Percentiles rank a stretch among this genome's conserved stretches.
Evolutionary conservation across 1,140 invertebrate species (phyloP).

Genomic region (Steinernema feltiae): DNA sequence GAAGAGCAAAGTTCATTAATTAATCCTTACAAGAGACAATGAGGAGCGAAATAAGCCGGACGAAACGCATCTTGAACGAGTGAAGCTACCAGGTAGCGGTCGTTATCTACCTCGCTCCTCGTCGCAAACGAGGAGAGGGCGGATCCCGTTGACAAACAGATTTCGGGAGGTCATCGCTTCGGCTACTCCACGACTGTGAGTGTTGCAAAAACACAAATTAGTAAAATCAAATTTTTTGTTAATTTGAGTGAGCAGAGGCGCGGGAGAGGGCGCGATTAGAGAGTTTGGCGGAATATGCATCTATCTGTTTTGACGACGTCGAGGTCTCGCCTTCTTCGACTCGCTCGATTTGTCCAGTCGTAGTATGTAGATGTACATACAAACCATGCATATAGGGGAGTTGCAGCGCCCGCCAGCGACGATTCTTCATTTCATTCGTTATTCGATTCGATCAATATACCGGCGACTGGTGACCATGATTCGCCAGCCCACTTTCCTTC

Average conservation of each 20-base stretch:
- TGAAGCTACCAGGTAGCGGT: neutral
- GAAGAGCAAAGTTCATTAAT: no score
- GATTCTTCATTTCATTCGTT: neutral
- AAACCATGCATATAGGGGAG: no score
- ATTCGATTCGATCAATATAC: neutral
- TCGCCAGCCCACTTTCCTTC: no score
- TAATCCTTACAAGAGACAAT: neutral
- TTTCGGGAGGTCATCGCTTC: neutral
- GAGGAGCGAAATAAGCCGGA: neutral
- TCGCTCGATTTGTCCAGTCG: no score
- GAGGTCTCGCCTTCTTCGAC: neutral
- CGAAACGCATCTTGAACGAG: neutral
- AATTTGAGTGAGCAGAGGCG: no score
- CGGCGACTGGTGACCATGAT: no score
- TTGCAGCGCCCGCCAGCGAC: no score
- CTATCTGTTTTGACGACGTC: neutral
- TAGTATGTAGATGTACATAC: no score
- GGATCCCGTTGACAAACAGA: neutral
- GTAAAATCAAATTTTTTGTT: no score
- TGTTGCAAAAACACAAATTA: neutral
- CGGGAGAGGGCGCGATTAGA: neutral
- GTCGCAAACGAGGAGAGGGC: neutral
- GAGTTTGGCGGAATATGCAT: neutral
- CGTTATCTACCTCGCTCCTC: constrained; percentile 12
- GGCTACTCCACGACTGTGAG: neutral